Conservation (phyloP, 1,140 invertebrate genomes). For the Mamestra configurata region DNA sequence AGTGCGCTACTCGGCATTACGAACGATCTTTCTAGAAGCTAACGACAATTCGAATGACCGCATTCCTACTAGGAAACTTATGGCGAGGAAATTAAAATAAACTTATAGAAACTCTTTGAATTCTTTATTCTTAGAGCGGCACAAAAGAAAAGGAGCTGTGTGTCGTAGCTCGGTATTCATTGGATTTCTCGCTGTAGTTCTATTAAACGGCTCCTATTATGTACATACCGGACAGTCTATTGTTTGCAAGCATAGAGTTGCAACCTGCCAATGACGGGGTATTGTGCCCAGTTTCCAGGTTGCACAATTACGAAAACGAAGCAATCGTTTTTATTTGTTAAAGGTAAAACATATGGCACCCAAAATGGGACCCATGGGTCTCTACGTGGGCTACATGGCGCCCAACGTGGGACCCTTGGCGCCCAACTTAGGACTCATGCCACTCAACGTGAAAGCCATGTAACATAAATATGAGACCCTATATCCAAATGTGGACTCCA, state of each 20-base stretch:
- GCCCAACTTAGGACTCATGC: background rate
- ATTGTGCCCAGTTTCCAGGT: background rate
- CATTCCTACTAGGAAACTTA: slow-evolving; percentile 34
- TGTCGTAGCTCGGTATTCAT: background rate
- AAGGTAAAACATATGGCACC: too few relatives aligned
- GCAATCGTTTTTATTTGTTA: background rate
- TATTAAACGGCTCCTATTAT: background rate
- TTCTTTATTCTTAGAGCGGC: slow-evolving; percentile 5
- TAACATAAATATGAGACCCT: too few relatives aligned
- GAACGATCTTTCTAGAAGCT: slow-evolving; percentile 29
- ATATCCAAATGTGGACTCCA: too few relatives aligned
- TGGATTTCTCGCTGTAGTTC: background rate
- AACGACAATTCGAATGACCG: slow-evolving; percentile 44
- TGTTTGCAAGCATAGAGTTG: background rate
- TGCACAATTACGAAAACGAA: background rate
- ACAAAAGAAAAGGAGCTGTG: background rate
- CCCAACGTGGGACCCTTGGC: background rate
- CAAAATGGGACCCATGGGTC: background rate
- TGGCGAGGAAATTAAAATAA: slow-evolving; percentile 36
- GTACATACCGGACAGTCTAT: background rate
- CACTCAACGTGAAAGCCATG: background rate
- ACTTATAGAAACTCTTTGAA: slow-evolving; percentile 35
- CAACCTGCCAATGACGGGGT: background rate
- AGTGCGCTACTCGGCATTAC: background rate
- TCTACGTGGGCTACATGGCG: background rate